Evolutionary conservation across 2,888 invertebrate species (phyloP).

Genomic region (Eristalis arbustorum): DNA sequence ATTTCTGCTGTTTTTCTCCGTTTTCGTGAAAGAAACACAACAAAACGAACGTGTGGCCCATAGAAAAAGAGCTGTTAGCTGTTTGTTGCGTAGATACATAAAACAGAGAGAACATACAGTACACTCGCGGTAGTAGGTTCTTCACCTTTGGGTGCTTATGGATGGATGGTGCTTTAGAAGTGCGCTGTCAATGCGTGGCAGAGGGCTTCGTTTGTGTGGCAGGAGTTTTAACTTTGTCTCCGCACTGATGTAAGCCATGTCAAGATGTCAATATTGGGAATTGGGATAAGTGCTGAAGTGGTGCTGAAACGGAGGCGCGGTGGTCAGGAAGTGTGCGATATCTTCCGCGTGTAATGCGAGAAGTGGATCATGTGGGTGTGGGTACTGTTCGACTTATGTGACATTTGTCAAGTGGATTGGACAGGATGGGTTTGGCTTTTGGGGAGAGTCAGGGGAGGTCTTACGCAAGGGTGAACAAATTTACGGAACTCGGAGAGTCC

Average conservation of each 20-base stretch:
- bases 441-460: neutral
- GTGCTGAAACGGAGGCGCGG: neutral
- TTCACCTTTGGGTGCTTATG: slow-evolving; percentile 55
- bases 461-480: too few relatives aligned
- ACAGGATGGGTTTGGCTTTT: neutral
- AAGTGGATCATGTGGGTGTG: neutral
- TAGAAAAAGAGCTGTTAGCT: slow-evolving; percentile 53
- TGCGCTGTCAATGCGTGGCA: slow-evolving; percentile 34
- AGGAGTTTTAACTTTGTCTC: slow-evolving; percentile 22
- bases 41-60: slow-evolving; percentile 4
- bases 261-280: slow-evolving; percentile 40
- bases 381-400: neutral
- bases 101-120: slow-evolving; percentile 47
- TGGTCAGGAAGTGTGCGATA: neutral
- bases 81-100: slow-evolving; percentile 31
- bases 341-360: neutral
- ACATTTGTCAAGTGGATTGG: neutral
- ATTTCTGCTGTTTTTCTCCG: slow-evolving; percentile 49
- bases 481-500: too few relatives aligned
- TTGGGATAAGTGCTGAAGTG: slow-evolving; percentile 3
- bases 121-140: slow-evolving; percentile 58
- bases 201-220: slow-evolving; percentile 12
- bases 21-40: neutral
- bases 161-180: slow-evolving; percentile 16
- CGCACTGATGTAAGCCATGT: slow-evolving; percentile 20